A percentile compares a stretch with the other conserved stretches of the same genome.
phyloP scores from a whole-genome alignment of 2,888 invertebrate species.

The Leptopilina myrica region DNA sequence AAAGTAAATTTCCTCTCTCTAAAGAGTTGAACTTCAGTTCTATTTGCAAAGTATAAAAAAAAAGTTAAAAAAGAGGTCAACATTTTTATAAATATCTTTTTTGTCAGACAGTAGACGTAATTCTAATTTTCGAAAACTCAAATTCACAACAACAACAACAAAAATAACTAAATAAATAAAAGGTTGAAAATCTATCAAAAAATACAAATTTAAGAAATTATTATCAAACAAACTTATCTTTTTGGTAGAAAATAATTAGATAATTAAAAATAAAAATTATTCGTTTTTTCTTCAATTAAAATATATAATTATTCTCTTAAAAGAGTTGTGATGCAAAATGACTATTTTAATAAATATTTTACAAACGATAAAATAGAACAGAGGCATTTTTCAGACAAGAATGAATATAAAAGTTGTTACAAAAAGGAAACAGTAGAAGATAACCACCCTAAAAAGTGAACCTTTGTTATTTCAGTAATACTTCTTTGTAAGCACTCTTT shows the following conservation, averaged over 20 bases:
- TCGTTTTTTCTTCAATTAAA: too few species aligned
- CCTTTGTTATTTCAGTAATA: conserved; percentile 24
- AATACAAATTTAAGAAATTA: too few species aligned
- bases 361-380: not conserved
- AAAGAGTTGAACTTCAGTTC: not conserved
- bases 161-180: too few species aligned
- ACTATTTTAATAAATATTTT: not conserved
- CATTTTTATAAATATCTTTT: not conserved
- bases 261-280: too few species aligned
- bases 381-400: conserved; percentile 3
- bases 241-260: too few species aligned
- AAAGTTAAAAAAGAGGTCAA: not conserved
- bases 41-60: conserved; percentile 15
- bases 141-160: too few species aligned
- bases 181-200: too few species aligned
- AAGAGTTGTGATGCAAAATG: not conserved
- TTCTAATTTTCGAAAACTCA: too few species aligned
- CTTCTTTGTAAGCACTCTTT: conserved; percentile 31
- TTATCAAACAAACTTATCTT: too few species aligned
- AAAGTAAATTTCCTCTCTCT: not conserved
- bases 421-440: conserved; percentile 15
- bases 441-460: conserved; percentile 21
- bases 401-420: conserved; percentile 2
- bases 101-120: not conserved
- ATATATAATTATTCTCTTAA: not conserved